Conservation (phyloP, 2,113 vertebrate genomes). For the Nothocercus julius region DNA sequence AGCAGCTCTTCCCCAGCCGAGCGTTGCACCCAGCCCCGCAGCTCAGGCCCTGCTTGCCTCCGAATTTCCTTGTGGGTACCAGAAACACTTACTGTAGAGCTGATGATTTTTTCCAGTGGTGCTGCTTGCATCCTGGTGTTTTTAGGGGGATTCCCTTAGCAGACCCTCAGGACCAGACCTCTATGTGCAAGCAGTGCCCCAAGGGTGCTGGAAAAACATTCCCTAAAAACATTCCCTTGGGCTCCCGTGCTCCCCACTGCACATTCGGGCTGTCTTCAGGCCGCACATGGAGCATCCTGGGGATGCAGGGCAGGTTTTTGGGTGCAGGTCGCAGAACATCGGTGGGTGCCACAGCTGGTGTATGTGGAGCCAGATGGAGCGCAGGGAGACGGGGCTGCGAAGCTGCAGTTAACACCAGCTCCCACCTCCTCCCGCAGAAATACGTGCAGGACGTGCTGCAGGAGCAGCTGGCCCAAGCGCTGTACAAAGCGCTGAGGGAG, state of each 20-base stretch:
- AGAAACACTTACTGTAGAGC: neutral
- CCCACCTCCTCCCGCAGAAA: constrained; percentile 81
- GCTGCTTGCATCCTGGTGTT: neutral
- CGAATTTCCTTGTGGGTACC: neutral
- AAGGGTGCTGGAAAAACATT: too few relatives aligned
- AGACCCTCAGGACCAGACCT: neutral
- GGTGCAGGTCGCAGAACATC: too few relatives aligned
- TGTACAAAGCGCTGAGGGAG: constrained; percentile 90
- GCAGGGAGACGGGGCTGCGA: neutral
- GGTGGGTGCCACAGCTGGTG: neutral
- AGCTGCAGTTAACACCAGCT: neutral
- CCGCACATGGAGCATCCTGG: too few relatives aligned
- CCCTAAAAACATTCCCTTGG: too few relatives aligned
- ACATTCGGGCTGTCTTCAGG: too few relatives aligned
- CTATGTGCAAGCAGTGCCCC: neutral
- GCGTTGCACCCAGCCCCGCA: too few relatives aligned
- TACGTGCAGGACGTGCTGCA: constrained; percentile 95
- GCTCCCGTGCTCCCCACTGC: too few relatives aligned
- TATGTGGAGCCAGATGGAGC: neutral
- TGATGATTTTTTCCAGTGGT: neutral
- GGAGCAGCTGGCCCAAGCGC: constrained; percentile 88
- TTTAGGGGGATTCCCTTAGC: neutral
- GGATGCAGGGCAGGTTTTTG: neutral
- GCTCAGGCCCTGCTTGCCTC: neutral
- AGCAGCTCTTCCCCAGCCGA: neutral